Base-by-base conservation (phyloP, 1,140 invertebrate species). In the Leucophenga varia region DNA sequence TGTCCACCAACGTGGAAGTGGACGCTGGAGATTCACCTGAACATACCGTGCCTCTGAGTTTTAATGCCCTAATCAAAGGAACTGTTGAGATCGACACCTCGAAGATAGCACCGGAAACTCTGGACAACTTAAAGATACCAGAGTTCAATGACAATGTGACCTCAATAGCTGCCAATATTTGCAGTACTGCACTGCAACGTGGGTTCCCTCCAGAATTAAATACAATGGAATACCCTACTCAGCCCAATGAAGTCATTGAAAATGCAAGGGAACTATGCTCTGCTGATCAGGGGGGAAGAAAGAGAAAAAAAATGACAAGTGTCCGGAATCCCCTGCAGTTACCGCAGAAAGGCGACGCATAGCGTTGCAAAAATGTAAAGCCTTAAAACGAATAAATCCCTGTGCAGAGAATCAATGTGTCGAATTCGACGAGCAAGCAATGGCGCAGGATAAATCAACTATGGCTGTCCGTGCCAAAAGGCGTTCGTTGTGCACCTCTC, bases 111-210 rank as follows among this genome's bases (percentile, higher is more conserved):
- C 14, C 34, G 0, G 38, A 32, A 3, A 22, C 54, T 5, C 10
- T 71, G 8, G 52, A 42, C 2, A 39, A 59, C 0, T 52, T 50
- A 0, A 21, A 43, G 3, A 18, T 68, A 18, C 53, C 67, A 0
- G 38, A 42, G 5, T 71, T 59, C 6, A 67, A 71, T 38, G 67
- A 71, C 17, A 39, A 40, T 12, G 55, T 71, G 1, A 71, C 67
- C 2, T 51, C 67, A 1, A 49, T 71, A 28, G 67, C 67, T 2
- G 67, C 67, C 10, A 71, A 56, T 32, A 51, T 71, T 6, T 71
- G 67, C 43, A 71, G 67, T 34, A 55, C 67, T 0, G 67, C 67
- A 0, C 20, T 71, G 8, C 52, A 71, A 25, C 47, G 49, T 14
- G 60, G 67, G 8, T 64, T 70, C 20, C 16, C 43, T 0, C 3